Evolutionary conservation across 1,140 invertebrate genomes (phyloP).

Genomic region (Eupeodes corollae): DNA sequence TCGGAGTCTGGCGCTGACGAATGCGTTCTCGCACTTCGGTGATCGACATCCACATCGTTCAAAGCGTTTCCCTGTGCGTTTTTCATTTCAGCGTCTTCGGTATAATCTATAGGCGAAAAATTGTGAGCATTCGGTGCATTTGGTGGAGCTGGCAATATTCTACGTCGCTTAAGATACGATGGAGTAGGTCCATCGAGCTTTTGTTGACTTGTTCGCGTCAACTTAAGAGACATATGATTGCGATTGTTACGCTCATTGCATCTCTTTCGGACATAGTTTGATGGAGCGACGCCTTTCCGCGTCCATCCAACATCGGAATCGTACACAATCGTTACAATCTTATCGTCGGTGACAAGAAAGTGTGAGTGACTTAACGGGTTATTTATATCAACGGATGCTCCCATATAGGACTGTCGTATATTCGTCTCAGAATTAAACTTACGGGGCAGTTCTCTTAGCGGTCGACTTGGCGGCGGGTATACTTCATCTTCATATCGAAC

Average conservation of each 20-base stretch:
- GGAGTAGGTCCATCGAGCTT: slow-evolving; percentile 28
- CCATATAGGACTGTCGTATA: slow-evolving; percentile 35
- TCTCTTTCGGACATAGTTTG: slow-evolving; percentile 19
- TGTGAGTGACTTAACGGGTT: slow-evolving; percentile 36
- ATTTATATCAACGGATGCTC: slow-evolving; percentile 24
- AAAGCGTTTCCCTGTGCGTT: too few species aligned
- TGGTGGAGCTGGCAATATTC: slow-evolving; percentile 32
- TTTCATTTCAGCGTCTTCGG: slow-evolving; percentile 1
- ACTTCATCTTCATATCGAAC: slow-evolving; percentile 34
- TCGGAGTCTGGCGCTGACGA: slow-evolving; percentile 6
- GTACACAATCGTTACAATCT: slow-evolving; percentile 37
- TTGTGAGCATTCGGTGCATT: slow-evolving; percentile 34
- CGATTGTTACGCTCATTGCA: slow-evolving; percentile 10
- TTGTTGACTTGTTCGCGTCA: slow-evolving; percentile 31
- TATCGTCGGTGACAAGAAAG: slow-evolving; percentile 37
- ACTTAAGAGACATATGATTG: slow-evolving; percentile 30
- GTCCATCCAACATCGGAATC: slow-evolving; percentile 40
- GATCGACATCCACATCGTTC: background rate
- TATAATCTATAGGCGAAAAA: slow-evolving; percentile 27
- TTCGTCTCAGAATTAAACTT: slow-evolving; percentile 33
- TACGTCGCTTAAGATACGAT: slow-evolving; percentile 26
- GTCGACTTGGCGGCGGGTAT: slow-evolving; percentile 8
- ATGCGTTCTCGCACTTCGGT: slow-evolving; percentile 4
- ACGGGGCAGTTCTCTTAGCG: slow-evolving; percentile 14
- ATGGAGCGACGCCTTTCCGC: slow-evolving; percentile 26